Evolutionary conservation across 1,140 invertebrate species (phyloP), one percentile per base, ranked within the genome.

Genomic region (Philopotamus ludificatus): DNA sequence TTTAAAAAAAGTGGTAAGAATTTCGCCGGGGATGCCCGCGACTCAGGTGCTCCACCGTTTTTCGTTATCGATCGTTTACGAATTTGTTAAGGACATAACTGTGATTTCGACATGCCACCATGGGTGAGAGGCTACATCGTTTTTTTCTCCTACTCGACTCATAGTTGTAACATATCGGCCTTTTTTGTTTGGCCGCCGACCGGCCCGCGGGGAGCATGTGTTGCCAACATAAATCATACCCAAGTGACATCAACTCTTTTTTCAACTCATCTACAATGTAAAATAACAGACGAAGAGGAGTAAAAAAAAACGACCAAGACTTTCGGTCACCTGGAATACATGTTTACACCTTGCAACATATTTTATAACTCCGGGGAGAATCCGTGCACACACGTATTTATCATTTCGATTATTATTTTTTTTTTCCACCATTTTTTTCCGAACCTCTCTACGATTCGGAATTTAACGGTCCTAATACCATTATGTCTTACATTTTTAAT

Each of bases 181-280:
- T 47, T 47, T 47, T 47, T 47, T 47, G 44, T 47, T 47, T 4
- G 44, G 4, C 44, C 4, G 18, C 44, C 44, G 44, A 47, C 44
- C 44, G 26, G 47, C 28, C 59, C 41, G 61, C 61, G 50, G 61
- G 61, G 61, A 63, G 61, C 61, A 42, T 63, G 61, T 63, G 41
- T 63, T 44, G 34, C 61, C 20, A 63, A 63, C 61, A 63, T 63
- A 63, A 63, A 63, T 63, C 61, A 63, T 41, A 63, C 39, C 39
- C 25, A 63, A 63, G 49, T 44, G 61, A 63, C 61, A 63, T 51
- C 49, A 39, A 44, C 50, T 20, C 61, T 63, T 63, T 63, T n/a
- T 63, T 54, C 51, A 54, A 20, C 44, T 47, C 42, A 18, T 50
- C 20, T 50, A 45, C 20, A 4, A 45, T 45, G 20, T 45, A 15